phyloP scores from a whole-genome alignment of 2,888 invertebrate species.

The Ecliptopera silaceata region DNA sequence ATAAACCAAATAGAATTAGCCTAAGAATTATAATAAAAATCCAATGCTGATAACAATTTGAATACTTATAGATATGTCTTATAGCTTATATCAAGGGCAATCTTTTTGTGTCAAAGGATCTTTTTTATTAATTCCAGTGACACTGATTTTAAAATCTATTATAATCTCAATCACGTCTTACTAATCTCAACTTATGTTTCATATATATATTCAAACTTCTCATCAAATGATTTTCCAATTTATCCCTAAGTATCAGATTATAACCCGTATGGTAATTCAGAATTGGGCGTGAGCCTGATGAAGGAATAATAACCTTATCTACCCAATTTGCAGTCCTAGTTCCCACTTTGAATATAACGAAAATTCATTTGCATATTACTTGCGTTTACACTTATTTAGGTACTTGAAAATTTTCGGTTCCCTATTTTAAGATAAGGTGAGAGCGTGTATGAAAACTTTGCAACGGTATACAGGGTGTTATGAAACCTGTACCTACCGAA shows the following conservation, averaged over 20 bases:
- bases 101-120: no score
- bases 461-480: no score
- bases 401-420: not conserved
- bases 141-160: no score
- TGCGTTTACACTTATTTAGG: constrained; percentile 1
- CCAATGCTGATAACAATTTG: no score
- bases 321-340: constrained; percentile 26
- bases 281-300: constrained; percentile 19
- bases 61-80: no score
- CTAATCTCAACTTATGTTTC: not conserved
- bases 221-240: constrained; percentile 22
- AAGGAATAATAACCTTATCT: constrained; percentile 27
- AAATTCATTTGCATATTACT: constrained; percentile 25
- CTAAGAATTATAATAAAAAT: no score
- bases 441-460: not conserved
- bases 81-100: no score
- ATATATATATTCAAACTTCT: constrained; percentile 6
- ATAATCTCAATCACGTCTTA: no score
- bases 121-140: no score
- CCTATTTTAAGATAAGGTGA: not conserved
- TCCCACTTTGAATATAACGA: constrained; percentile 27
- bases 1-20: no score
- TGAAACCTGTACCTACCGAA: no score
- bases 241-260: constrained; percentile 23
- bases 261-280: constrained; percentile 25